Evolutionary conservation across 2,888 invertebrate species (phyloP), one percentile per base, ranked within the genome.

Genomic region (Monopis laevigella): DNA sequence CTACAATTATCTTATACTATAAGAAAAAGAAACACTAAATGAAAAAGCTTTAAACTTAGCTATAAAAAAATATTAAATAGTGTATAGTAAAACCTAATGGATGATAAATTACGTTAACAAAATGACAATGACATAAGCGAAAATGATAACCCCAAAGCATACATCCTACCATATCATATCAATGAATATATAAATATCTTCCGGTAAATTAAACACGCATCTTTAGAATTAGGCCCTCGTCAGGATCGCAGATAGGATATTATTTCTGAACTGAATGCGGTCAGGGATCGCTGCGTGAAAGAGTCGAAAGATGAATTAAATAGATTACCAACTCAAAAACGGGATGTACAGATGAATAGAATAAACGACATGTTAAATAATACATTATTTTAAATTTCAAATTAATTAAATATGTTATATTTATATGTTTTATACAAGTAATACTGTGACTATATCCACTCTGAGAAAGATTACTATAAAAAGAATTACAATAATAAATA

Each of bases 141-240:
- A 27, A 2, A 11, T 6, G 11, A 27, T 7, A 29, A 29, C 12
- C 28, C 28, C 12, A 28, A 28, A 29, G 29, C 29, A 11, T 6
- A 3, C 66, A 68, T 65, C 64, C 55, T 50, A 29, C 16, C 21
- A 21, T 36, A 36, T 58, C 59, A 55, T 60, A 70, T 63, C 65
- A 59, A 54, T 62, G 65, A 68, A 70, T 73, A 70, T 74, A 73
- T 77, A 73, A 77, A 77, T 74, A 66, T 75, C 71, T 77, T 78
- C 78, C 73, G 71, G 64, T 78, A 74, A 78, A 80, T 80, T 80
- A 71, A 77, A 72, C 74, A 67, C 62, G 60, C 65, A 73, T 71
- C 74, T 69, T 63, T 62, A 54, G 61, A 58, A 53, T 60, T 55
- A 21, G 56, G 57, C 61, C 65, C 65, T 63, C 69, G 67, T 70